Evolutionary conservation across 92 coral and sea anemone species (phyloP), one percentile per base, ranked within the genome.

Genomic region (Galaxea fascicularis): DNA sequence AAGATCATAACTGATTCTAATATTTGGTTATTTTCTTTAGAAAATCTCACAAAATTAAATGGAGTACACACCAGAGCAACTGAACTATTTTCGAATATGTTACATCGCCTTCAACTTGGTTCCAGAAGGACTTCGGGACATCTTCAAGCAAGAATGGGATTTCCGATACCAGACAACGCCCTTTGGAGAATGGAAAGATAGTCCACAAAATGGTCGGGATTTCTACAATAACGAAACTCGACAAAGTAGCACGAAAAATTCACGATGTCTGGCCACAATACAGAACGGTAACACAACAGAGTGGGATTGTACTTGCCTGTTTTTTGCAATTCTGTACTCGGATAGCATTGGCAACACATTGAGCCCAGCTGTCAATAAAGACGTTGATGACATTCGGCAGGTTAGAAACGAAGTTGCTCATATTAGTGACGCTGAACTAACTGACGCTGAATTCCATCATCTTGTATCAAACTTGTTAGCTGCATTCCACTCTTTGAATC

Each of bases 391-490:
- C 13, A 74, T 79, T 65, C 41, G 90, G 73, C 39, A 64, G 30
- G 16, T 78, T 10, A 82, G 89, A 10, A 89, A 89, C 44, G 62
- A 71, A 18, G 66, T 72, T 28, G 90, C 90, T 65, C 89, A 85
- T 49, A 22, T 51, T 20, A 47, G 35, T 18, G 71, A 73, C 11
- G 93, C 71, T 24, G 57, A 69, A 27, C 66, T 89, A 1, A 62
- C 82, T 11, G 78, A 85, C 1, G 63, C 22, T 11, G 89, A 77
- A 31, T 89, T 89, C 79, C 76, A 71, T 52, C 65, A 62, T 18
- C 13, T 13, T 46, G 39, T 78, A 24, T 10, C 66, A 20, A 85
- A 24, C 47, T 73, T 89, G 9, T 46, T 28, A 66, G 51, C 44
- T 0, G 85, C 86, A 18, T 85, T 89, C 57, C 53, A 14, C 4